phyloP scores from a whole-genome alignment of 2,888 invertebrate genomes.

The Drosophila fulvimacula region DNA sequence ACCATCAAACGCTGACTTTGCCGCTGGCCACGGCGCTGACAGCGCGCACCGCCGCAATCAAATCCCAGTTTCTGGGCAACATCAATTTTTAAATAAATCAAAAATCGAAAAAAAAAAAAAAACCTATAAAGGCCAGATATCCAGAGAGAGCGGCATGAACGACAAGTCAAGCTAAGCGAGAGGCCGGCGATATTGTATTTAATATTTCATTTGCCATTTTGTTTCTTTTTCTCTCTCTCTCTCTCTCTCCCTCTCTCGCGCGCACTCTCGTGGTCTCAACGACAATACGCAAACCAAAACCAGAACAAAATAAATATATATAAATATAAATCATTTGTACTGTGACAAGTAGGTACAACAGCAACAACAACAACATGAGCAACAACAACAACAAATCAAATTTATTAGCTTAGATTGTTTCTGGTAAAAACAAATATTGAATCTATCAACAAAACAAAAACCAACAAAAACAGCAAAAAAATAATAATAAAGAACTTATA shows the following conservation, averaged over 20 bases:
- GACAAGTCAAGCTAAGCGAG: slow-evolving; percentile 20
- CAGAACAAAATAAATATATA: slow-evolving; percentile 5
- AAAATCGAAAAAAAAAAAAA: no score
- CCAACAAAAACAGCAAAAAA: slow-evolving; percentile 11
- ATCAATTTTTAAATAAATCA: slow-evolving; percentile 81
- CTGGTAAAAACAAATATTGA: slow-evolving; percentile 62
- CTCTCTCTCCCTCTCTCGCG: slow-evolving; percentile 32
- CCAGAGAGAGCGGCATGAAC: slow-evolving; percentile 4
- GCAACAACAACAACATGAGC: slow-evolving; percentile 20
- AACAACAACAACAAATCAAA: slow-evolving; percentile 27
- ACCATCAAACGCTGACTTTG: slow-evolving; percentile 82
- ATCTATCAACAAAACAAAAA: slow-evolving; percentile 37
- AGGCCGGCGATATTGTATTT: slow-evolving; percentile 53
- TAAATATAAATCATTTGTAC: slow-evolving; percentile 68
- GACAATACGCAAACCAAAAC: slow-evolving; percentile 48
- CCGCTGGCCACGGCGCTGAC: slow-evolving; percentile 84
- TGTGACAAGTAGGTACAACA: slow-evolving; percentile 75
- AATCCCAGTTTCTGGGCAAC: slow-evolving; percentile 85
- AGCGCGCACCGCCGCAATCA: slow-evolving; percentile 84
- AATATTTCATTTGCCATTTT: slow-evolving; percentile 61
- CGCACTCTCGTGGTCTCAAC: slow-evolving; percentile 44
- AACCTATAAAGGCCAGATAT: neutral
- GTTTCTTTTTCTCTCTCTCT: slow-evolving; percentile 43
- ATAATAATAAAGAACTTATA: slow-evolving; percentile 39
- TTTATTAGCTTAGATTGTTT: slow-evolving; percentile 62